phyloP scores from a whole-genome alignment of 2,888 invertebrate species.

The Thera britannica region DNA sequence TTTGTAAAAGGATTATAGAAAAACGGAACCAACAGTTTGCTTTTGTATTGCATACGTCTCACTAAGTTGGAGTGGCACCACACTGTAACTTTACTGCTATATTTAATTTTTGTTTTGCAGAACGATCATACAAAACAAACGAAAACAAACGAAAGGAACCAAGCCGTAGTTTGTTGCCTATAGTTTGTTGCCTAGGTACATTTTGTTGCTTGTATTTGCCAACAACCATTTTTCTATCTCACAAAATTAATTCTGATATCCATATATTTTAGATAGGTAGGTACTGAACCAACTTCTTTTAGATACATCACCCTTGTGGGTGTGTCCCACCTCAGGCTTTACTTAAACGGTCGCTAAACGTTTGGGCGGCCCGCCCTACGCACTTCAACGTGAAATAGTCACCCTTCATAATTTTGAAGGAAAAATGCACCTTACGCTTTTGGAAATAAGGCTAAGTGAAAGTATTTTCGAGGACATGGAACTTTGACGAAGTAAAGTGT shows the following conservation, averaged over 20 bases:
- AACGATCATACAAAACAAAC: too few species aligned
- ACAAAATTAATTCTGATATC: neutral
- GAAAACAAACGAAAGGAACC: too few species aligned
- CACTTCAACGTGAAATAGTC: conserved; percentile 62
- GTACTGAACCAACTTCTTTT: conserved; percentile 2
- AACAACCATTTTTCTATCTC: neutral
- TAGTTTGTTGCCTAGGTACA: neutral
- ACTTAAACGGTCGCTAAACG: conserved; percentile 83
- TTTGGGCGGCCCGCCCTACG: conserved; percentile 84
- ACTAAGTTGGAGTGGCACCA: too few species aligned
- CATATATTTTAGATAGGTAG: neutral
- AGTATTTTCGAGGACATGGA: conserved; percentile 44
- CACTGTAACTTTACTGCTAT: too few species aligned
- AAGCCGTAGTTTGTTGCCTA: neutral
- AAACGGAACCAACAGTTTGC: too few species aligned
- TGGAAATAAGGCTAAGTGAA: conserved; percentile 44
- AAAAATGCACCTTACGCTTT: conserved; percentile 53
- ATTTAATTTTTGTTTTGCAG: too few species aligned
- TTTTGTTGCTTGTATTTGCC: neutral
- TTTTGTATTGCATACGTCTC: too few species aligned
- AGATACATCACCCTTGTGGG: conserved; percentile 63
- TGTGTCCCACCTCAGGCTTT: conserved; percentile 73
- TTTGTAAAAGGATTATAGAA: too few species aligned
- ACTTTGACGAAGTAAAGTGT: conserved; percentile 61
- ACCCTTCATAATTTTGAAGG: conserved; percentile 34